Evolutionary conservation across 1,140 invertebrate genomes (phyloP), one percentile per base, ranked within the genome.

Genomic region (Drosophila ambigua): DNA sequence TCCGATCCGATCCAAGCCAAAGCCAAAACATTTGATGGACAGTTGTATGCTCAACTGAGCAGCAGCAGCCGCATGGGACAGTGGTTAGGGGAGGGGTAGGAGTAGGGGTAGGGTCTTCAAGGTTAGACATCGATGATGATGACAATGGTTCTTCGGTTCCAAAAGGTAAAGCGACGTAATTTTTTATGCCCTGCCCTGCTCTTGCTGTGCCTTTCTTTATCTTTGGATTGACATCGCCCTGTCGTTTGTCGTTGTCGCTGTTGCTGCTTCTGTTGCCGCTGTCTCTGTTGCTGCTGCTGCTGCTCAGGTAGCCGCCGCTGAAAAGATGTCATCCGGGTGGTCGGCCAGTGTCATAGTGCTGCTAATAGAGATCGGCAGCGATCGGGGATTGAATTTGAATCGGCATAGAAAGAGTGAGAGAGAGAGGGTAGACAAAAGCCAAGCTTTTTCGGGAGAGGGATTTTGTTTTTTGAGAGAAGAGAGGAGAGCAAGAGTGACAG

Each of bases 341-440:
- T 64, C 71, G 72, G 31, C 57, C 44, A 59, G 35, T 59, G 16
- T 75, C 72, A 61, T 65, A 80, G 77, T 46, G 72, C 73, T 67
- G 77, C 80, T 80, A 84, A 84, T 84, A 73, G 82, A 72, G 82
- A 73, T 48, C 52, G 54, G 66, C 85, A 73, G 82, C 66, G 82
- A 73, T 48, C 48, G 54, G 66, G 55, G 55, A 54, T 63, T 62
- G 39, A 53, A 67, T 66, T 66, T 51, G 46, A 66, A 23, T 11
- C 64, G 64, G 24, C 16, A 66, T 51, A 66, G 64, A 66, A 62
- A 66, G 64, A 65, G 64, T 26, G 6, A 2, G 31, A 23, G 7
- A 59, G 46, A 23, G 7, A 65, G 64, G 8, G 8, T 8, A 31
- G 31, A 31, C 31, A 31, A 31, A 31, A 39, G 31, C 45, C n/a